A percentile compares a stretch with the other conserved stretches of the same genome.
Evolutionary conservation across 2,888 invertebrate species (phyloP).

Genomic region (Nemapogon koenigi): DNA sequence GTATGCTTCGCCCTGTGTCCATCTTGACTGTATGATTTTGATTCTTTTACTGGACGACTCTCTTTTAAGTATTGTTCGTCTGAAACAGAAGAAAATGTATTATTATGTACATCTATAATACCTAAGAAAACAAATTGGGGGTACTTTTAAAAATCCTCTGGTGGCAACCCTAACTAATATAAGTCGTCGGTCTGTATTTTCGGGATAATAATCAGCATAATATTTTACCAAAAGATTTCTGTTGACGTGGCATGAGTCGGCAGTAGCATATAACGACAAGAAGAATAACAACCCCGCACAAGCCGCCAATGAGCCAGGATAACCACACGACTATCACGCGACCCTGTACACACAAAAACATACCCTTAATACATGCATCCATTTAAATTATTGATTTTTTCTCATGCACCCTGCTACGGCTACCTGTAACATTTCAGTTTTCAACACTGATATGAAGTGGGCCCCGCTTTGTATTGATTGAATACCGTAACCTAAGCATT

Average conservation of each 20-base stretch:
- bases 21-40: slow-evolving; percentile 47
- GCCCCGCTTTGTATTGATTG: slow-evolving; percentile 37
- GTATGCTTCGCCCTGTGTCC: slow-evolving; percentile 45
- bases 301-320: slow-evolving; percentile 65
- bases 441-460: slow-evolving; percentile 38
- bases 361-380: no score
- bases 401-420: no score
- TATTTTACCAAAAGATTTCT: slow-evolving; percentile 70
- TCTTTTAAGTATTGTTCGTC: slow-evolving; percentile 57
- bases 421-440: slow-evolving; percentile 59
- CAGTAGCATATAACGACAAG: slow-evolving; percentile 71
- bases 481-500: slow-evolving; percentile 38
- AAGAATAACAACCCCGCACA: slow-evolving; percentile 69
- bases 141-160: no score
- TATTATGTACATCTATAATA: no score
- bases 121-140: no score
- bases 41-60: slow-evolving; percentile 47
- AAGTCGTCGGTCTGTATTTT: no score
- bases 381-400: no score
- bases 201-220: neutral
- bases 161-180: no score
- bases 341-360: slow-evolving; percentile 48
- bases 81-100: no score
- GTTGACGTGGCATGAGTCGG: slow-evolving; percentile 73
- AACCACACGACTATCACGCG: slow-evolving; percentile 61